Evolutionary conservation across 2,113 vertebrate genomes (phyloP).

Genomic region (Chloebia gouldiae): DNA sequence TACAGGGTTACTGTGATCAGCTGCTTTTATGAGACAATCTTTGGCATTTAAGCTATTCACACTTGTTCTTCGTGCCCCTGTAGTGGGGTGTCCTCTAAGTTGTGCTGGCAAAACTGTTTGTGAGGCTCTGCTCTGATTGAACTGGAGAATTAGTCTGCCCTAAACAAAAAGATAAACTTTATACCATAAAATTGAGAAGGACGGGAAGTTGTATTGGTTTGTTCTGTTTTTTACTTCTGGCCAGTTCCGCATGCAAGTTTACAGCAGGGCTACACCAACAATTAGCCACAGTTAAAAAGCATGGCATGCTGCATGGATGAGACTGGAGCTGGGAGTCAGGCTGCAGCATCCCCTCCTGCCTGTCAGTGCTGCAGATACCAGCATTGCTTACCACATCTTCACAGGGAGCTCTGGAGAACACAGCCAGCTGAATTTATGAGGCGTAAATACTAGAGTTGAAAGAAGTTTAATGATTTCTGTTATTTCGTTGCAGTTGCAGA

Average conservation of each 20-base stretch:
- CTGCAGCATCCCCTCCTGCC: neutral
- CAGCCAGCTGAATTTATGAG: neutral
- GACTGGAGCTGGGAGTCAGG: neutral
- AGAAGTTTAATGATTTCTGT: neutral
- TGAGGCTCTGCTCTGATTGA: neutral
- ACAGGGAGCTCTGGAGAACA: neutral
- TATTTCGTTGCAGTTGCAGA: neutral
- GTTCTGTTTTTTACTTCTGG: neutral
- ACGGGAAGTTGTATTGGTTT: neutral
- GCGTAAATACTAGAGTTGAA: neutral
- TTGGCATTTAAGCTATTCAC: neutral
- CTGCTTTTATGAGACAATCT: neutral
- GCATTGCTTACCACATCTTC: neutral
- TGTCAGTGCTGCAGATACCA: neutral
- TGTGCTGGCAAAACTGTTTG: neutral
- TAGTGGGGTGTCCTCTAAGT: neutral
- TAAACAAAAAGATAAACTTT: neutral
- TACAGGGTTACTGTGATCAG: neutral
- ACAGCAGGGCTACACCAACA: neutral
- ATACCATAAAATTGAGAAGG: neutral
- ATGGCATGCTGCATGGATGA: neutral
- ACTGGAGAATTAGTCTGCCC: neutral
- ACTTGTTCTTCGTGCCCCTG: neutral
- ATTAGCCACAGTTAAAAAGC: neutral
- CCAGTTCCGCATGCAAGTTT: fast-evolving